Evolutionary conservation across 2,113 vertebrate genomes (phyloP), one percentile per base, ranked within the genome.

Genomic region (Callorhinus ursinus): DNA sequence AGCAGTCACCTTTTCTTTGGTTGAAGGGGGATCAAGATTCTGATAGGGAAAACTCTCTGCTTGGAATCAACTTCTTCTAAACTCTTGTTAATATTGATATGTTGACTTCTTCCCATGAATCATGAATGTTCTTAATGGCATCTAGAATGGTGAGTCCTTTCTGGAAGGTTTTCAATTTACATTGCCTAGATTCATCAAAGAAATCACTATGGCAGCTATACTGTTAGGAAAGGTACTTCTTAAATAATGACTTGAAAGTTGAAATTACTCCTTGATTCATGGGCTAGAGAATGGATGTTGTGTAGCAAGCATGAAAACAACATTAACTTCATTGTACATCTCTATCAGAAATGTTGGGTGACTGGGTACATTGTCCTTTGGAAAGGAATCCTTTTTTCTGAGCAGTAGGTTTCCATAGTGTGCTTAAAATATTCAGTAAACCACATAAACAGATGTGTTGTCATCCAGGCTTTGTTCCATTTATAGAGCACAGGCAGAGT

Each of bases 1-100:
- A 46, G 67, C 36, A 77, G 46, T 46, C 86, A 36, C 77, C 85
- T 76, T 83, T 85, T 26, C 95, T 96, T 57, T 92, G 86, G 93
- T 61, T 86, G 80, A 74, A 26, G 42, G 26, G 46, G 55, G 88
- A 80, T 83, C 65, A 11, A 31, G 63, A 51, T 94, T 84, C 46
- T 61, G 46, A 85, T n/a, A 88, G 39, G 59, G 49, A 59, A 33
- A 67, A 14, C 71, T 79, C 33, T 76, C 28, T 71, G 57, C 80
- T 39, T 11, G 49, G 72, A 76, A 76, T 49, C 42, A 49, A 28
- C 72, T 71, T 36, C 65, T 74, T 74, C 42, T 76, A 49, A 49
- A 76, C 24, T 74, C 39, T 76, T 76, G 26, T 74, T 74, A 74
- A 76, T 76, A 24, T 76, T 46, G 42, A 31, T 31, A 76, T 76